Evolutionary conservation across 2,888 invertebrate species (phyloP).

Genomic region (Lamproptera curius): DNA sequence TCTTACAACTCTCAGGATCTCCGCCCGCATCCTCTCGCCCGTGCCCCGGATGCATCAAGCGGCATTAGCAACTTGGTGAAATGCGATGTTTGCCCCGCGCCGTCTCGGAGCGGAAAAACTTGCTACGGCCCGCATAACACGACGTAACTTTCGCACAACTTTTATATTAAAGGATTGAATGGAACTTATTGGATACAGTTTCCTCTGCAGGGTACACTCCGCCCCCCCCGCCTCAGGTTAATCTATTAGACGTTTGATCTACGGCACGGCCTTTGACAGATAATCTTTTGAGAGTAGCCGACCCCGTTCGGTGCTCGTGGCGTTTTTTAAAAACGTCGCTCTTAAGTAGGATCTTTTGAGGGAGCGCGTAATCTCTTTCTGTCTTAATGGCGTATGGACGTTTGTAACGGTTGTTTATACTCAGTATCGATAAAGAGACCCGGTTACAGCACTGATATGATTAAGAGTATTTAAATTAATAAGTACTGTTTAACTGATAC

Average conservation of each 20-base stretch:
- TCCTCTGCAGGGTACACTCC: slow-evolving; percentile 24
- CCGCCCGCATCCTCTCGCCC: slow-evolving; percentile 13
- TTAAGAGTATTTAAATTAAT: too few species aligned
- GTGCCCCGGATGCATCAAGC: slow-evolving; percentile 20
- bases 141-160: slow-evolving; percentile 41
- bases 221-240: too few species aligned
- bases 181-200: slow-evolving; percentile 32
- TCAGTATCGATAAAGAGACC: too few species aligned
- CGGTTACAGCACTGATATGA: too few species aligned
- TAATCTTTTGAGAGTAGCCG: slow-evolving; percentile 12
- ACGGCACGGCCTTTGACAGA: slow-evolving; percentile 10
- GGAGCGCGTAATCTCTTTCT: too few species aligned
- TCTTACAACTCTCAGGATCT: too few species aligned
- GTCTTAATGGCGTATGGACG: too few species aligned
- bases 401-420: too few species aligned
- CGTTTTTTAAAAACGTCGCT: too few species aligned
- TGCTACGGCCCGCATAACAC: slow-evolving; percentile 59
- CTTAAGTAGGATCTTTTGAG: neutral
- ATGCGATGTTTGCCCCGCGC: slow-evolving; percentile 52
- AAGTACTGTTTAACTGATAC: too few species aligned
- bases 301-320: too few species aligned
- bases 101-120: slow-evolving; percentile 51
- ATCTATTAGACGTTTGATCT: slow-evolving; percentile 19
- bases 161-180: slow-evolving; percentile 59
- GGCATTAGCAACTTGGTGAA: slow-evolving; percentile 28